Conservation (phyloP, 2,113 vertebrate genomes). For the Hippocampus barbouri region DNA sequence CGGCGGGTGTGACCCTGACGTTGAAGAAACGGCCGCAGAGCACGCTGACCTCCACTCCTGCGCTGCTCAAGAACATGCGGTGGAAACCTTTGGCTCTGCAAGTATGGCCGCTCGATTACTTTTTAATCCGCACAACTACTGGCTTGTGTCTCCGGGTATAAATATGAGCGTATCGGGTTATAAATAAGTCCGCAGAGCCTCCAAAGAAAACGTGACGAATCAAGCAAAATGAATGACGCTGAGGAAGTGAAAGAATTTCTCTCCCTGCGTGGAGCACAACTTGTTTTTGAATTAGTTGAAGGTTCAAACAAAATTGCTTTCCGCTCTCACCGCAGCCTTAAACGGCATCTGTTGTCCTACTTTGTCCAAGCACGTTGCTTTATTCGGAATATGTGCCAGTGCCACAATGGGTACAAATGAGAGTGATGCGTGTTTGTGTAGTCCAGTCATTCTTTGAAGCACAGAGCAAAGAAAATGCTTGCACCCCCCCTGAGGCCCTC, state of each 20-base stretch:
- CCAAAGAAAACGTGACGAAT: not conserved
- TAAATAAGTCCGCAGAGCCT: conserved; percentile 16
- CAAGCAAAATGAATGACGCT: not conserved
- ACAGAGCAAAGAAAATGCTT: conserved; percentile 54
- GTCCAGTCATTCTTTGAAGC: conserved; percentile 54
- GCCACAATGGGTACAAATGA: conserved; percentile 47
- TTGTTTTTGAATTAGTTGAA: conserved; percentile 18
- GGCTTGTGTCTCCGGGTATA: conserved; percentile 4
- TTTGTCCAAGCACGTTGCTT: conserved; percentile 42
- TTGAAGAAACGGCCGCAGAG: conserved; percentile 78
- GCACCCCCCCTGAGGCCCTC: conserved; percentile 44
- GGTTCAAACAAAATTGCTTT: conserved; percentile 7
- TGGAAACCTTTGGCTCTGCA: conserved; percentile 78
- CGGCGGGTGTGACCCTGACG: conserved; percentile 72
- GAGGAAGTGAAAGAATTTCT: not conserved
- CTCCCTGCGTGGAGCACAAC: not conserved
- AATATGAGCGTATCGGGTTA: not conserved
- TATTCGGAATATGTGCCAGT: conserved; percentile 32
- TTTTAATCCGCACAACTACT: conserved; percentile 10
- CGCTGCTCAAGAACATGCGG: conserved; percentile 79
- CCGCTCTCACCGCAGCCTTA: conserved; percentile 24
- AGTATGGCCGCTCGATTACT: conserved; percentile 39
- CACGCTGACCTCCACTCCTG: conserved; percentile 75
- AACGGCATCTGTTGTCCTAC: conserved; percentile 61
- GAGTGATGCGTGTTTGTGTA: conserved; percentile 40